Evolutionary conservation across 2,113 vertebrate genomes (phyloP).

Genomic region (Desmodus rotundus): DNA sequence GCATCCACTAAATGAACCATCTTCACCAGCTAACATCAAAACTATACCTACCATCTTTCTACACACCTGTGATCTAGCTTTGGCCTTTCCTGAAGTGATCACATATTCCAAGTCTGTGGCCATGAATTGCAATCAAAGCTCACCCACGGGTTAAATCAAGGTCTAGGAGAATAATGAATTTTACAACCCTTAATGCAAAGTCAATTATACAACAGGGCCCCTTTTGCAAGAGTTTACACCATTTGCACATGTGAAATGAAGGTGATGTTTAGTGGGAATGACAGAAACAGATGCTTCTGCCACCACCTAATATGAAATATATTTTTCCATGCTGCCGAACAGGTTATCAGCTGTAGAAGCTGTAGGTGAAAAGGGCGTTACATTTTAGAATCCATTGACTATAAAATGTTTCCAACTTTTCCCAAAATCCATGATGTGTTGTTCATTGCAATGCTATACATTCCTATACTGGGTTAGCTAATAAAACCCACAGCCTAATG

Average conservation of each 20-base stretch:
- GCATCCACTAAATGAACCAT: neutral
- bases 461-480: neutral
- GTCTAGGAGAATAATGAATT: neutral
- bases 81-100: neutral
- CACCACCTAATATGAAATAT: constrained; percentile 27
- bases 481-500: neutral
- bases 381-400: neutral
- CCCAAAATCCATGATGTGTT: neutral
- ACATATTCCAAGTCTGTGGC: neutral
- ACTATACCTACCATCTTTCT: neutral
- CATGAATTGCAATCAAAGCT: neutral
- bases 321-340: neutral
- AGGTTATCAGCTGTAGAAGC: constrained; percentile 10
- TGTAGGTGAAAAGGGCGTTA: neutral
- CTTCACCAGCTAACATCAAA: neutral
- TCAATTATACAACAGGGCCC: neutral
- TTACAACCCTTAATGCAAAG: constrained; percentile 35
- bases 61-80: neutral
- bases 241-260: constrained; percentile 36
- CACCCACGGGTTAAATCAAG: neutral
- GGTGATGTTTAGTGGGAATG: constrained; percentile 8
- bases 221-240: neutral
- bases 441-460: neutral
- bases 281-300: constrained; percentile 65
- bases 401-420: neutral